Percentiles rank a stretch among this genome's conserved stretches.
These are phyloP conservation scores for Dasypus novemcinctus DNA, from an alignment of 2,113 vertebrate species.

Conservation along the genomic window DNA sequence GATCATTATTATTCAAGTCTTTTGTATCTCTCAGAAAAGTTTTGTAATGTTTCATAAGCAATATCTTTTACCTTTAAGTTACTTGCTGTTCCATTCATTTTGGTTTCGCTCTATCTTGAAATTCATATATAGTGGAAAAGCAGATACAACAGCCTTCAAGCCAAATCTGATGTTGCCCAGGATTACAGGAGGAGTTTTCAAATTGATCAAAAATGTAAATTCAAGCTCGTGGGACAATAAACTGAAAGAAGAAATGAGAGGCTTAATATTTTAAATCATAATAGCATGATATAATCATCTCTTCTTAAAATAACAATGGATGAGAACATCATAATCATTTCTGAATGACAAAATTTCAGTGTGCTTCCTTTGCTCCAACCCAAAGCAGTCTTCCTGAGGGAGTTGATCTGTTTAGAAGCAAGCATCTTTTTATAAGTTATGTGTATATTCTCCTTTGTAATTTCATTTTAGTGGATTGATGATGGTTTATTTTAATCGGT, in stretches of 20 bases:
- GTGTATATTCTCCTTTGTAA: not conserved
- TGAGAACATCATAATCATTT: not conserved
- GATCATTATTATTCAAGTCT: not conserved
- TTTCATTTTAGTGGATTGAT: conserved; percentile 22
- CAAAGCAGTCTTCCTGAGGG: not conserved
- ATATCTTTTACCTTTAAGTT: not conserved
- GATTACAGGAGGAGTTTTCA: not conserved
- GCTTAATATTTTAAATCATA: conserved; percentile 24
- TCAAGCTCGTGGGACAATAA: not conserved
- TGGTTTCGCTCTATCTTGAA: not conserved
- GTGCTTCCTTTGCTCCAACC: not conserved
- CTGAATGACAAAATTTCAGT: not conserved
- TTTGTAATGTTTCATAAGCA: not conserved
- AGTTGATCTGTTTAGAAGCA: not conserved
- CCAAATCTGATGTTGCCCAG: not conserved
- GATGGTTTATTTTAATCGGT: conserved; percentile 10
- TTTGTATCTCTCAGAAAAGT: not conserved
- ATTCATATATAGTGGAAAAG: conserved; percentile 1
- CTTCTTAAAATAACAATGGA: not conserved
- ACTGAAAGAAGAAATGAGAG: not conserved
- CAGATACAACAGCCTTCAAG: not conserved
- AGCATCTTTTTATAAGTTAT: not conserved
- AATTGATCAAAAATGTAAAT: not conserved
- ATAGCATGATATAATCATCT: not conserved
- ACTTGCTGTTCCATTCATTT: not conserved